phyloP scores from a whole-genome alignment of 2,113 vertebrate genomes.

The Odontesthes bonariensis region DNA sequence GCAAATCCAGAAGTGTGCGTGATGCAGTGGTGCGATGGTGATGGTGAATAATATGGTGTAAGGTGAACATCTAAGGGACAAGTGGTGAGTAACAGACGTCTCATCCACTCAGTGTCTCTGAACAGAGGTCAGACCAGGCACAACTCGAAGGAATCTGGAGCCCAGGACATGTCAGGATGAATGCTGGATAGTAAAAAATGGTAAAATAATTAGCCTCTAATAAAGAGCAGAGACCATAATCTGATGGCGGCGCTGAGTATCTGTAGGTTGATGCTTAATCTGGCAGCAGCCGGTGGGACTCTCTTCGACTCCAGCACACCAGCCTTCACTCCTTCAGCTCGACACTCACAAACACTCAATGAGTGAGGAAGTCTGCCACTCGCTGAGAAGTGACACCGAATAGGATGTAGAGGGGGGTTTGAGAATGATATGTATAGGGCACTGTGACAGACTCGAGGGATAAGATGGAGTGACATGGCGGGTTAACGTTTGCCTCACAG shows the following conservation, averaged over 20 bases:
- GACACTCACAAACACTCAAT: background rate
- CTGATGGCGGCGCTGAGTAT: background rate
- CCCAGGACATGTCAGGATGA: too few relatives aligned
- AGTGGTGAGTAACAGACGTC: too few relatives aligned
- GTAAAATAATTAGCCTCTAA: background rate
- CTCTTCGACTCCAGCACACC: background rate
- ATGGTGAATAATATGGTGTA: background rate
- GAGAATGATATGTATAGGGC: background rate
- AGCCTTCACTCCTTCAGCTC: background rate
- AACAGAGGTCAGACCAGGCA: too few relatives aligned
- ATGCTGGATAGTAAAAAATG: background rate
- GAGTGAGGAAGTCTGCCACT: constrained; percentile 1
- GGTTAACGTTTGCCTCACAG: constrained; percentile 26
- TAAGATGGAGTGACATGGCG: background rate
- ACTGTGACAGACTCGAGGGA: constrained; percentile 5
- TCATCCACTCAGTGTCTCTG: too few relatives aligned
- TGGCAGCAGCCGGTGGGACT: background rate
- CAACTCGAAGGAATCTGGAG: too few relatives aligned
- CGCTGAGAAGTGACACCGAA: background rate
- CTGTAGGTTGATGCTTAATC: background rate
- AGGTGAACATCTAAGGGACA: too few relatives aligned
- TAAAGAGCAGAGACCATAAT: background rate
- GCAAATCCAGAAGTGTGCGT: background rate
- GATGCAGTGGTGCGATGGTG: too few relatives aligned
- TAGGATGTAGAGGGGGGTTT: constrained; percentile 2